Base-by-base conservation (phyloP, 1,140 invertebrate genomes). In the Drosophila truncata region DNA sequence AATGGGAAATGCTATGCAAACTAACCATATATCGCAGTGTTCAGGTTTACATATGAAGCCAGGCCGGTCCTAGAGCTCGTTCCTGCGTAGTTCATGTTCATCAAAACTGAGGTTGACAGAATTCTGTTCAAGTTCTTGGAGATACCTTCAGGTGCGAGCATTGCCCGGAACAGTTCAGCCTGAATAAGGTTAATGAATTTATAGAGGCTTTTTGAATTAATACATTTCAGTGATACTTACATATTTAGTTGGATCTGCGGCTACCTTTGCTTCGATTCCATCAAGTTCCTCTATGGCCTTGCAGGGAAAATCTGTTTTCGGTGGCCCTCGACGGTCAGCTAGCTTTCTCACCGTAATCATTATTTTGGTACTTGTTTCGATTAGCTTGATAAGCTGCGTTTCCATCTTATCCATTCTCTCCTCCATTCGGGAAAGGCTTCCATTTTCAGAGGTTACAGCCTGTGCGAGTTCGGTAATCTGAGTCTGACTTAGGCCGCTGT, bases 41-140 rank as follows among this genome's bases (percentile, higher is more conserved):
- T 49, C 2, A 59, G 27, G 18, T 7, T 31, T 16, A 20, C 14
- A 49, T 49, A 59, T 2, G 60, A 18, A 37, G 14, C 11, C 10
- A 62, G 23, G 3, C 60, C 60, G 2, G 49, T 57, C 27, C 37
- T 62, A 9, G 49, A 57, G 18, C 23, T 27, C 6, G 31, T 18
- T 18, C 60, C 60, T 18, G 31, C 33, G 29, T 62, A 62, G 31
- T 62, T 62, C 60, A 62, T 62, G 2, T 27, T 14, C 60, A 62
- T 62, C 13, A 49, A 29, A 8, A 59, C 10, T 5, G 27, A 6
- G 13, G 18, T 20, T 7, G 25, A 4, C 10, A 59, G 42, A 31
- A 59, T 49, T 49, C 57, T 29, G 13, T 23, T 31, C 6, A 59
- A 20, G 41, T 59, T 47, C 14, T 49, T 59, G 20, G 6, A 18